Conservation (phyloP, 2,888 invertebrate genomes). For the Pteria penguin region DNA sequence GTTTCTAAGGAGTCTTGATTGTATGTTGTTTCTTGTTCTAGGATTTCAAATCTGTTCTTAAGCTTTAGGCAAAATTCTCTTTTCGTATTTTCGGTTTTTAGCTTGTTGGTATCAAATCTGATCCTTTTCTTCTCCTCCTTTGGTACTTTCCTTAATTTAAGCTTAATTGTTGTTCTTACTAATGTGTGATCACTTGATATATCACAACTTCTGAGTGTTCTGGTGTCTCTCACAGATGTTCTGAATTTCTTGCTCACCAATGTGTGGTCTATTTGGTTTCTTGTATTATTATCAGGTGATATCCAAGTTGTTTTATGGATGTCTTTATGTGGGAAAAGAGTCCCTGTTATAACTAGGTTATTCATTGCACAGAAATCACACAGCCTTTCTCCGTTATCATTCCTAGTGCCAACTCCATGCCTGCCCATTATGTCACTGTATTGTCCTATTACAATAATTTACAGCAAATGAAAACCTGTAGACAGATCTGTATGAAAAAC, state of each 20-base stretch:
- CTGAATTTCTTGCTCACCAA: not conserved
- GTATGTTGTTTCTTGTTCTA: not conserved
- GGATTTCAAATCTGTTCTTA: not conserved
- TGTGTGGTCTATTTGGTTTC: slow-evolving; percentile 7
- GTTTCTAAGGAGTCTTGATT: not conserved
- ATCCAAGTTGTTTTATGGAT: slow-evolving; percentile 21
- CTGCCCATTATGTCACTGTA: slow-evolving; percentile 6
- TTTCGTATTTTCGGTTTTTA: not conserved
- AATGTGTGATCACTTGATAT: not conserved
- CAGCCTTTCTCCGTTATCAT: no score
- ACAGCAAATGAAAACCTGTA: no score
- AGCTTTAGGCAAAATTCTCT: slow-evolving; percentile 2
- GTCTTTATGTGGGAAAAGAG: slow-evolving; percentile 14
- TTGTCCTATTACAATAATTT: no score
- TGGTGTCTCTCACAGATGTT: not conserved
- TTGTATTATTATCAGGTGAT: slow-evolving; percentile 14
- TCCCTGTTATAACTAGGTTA: slow-evolving; percentile 15
- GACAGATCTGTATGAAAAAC: no score
- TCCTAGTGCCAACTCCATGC: slow-evolving; percentile 1
- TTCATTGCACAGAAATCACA: slow-evolving; percentile 1
- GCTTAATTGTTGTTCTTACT: not conserved
- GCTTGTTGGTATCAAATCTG: not conserved
- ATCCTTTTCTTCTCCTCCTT: not conserved
- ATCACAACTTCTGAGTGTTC: not conserved
- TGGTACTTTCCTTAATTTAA: not conserved